phyloP scores from a whole-genome alignment of 2,113 vertebrate genomes.

The Paradoxurus hermaphroditus region DNA sequence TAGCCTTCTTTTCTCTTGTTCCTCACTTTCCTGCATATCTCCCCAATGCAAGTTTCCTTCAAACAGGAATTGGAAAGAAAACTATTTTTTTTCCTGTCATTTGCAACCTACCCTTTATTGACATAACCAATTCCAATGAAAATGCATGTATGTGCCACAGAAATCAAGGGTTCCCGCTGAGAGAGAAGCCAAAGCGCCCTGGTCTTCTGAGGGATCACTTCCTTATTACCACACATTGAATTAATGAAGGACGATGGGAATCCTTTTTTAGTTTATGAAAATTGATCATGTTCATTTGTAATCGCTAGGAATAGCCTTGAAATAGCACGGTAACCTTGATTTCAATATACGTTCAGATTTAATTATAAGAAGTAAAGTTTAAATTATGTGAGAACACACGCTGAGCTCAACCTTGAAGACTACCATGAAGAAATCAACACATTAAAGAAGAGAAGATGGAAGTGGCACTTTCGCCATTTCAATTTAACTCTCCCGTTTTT shows the following conservation, averaged over 20 bases:
- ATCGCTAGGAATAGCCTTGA: constrained; percentile 22
- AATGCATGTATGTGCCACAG: neutral
- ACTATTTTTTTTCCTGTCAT: neutral
- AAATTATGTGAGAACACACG: constrained; percentile 54
- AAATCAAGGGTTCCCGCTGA: neutral
- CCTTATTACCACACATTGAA: neutral
- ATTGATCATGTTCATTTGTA: constrained; percentile 32
- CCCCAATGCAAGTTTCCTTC: neutral
- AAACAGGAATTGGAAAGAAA: neutral
- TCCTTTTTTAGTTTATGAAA: constrained; percentile 41
- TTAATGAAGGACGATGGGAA: neutral
- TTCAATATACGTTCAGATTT: constrained; percentile 51
- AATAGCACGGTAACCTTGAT: neutral
- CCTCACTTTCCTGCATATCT: neutral
- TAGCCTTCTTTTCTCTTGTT: neutral
- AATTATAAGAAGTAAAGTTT: constrained; percentile 70
- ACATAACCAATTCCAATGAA: neutral
- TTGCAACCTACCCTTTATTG: neutral
- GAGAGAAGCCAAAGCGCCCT: neutral
- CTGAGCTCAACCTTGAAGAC: constrained; percentile 48
- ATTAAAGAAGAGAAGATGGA: constrained; percentile 60
- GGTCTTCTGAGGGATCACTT: neutral
- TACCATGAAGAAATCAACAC: constrained; percentile 56
- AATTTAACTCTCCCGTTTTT: constrained; percentile 68
- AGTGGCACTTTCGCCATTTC: constrained; percentile 54